Evolutionary conservation across 2,888 invertebrate genomes (phyloP), one percentile per base, ranked within the genome.

Genomic region (Flexamia atlantica): DNA sequence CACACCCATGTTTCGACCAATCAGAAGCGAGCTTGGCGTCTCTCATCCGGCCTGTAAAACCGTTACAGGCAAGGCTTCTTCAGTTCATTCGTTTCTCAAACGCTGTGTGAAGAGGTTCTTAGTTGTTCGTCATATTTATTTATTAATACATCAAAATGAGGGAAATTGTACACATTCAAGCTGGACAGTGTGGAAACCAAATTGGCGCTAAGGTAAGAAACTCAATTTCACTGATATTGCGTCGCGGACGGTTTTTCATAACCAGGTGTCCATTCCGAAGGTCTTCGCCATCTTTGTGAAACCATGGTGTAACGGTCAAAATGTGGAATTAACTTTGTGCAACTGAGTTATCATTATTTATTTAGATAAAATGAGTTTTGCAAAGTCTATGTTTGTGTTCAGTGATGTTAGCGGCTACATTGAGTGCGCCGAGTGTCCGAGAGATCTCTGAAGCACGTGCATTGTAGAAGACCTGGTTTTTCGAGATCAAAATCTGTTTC

Each of bases 161-260:
- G 92, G 97, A 97, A 94, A 97, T 97, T 89, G 96, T 97, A 87
- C 97, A 97, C 91, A 92, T 97, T 86, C 97, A 97, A 90, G 97
- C 95, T 85, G 97, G 97, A 85, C 97, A 97, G 90, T 97, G 97
- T 90, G 97, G 97, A 86, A 97, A 97, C 90, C 97, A 97, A 91
- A 97, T 97, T 89, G 97, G 97, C 87, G 96, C 97, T 86, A 97
- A 97, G 95, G 97, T 97, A 89, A 91, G 89, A 87, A 83, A 2
- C 3, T 3, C 28, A 40, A 40, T 40, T 40, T 7, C 3, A 28
- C 14, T 53, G 20, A 53, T 53, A 12, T 53, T 53, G 53, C 53
- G 53, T 23, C 42, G 84, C 83, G 60, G 57, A 68, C 60, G 85
- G 74, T 42, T 4, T 36, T 74, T 74, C 40, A 12, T 74, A 9